Base-by-base conservation (phyloP, 2,797 vertebrate genomes). In the Margarornis squamiger region DNA sequence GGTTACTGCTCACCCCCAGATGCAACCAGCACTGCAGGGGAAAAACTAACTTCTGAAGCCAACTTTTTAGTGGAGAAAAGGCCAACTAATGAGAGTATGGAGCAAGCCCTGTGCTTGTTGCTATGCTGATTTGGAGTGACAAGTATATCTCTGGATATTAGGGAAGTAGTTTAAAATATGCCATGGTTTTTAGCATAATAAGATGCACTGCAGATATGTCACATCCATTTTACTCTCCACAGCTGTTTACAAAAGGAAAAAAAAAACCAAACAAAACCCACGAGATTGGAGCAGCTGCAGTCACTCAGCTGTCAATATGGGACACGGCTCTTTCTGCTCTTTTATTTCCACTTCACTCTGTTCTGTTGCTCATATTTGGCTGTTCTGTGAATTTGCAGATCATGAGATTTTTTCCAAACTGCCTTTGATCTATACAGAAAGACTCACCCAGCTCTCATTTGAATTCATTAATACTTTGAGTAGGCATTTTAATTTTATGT, bases 381-480 rank as follows among this genome's bases (percentile, higher is more conserved):
- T 91, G 84, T 90, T 94, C 79, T 90, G 74, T 92, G 92, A 82
- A 92, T 93, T 54, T 95, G 91, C 92, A 93, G 91, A 91, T 90
- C 49, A 32, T 75, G 90, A 93, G 48, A 83, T 83, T 73, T 54
- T 83, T 88, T 73, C 26, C 55, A 21, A 84, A 61, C 80, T 90
- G 76, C 88, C 86, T 96, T 96, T 97, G 91, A 97, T 96, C 91
- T 88, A 8, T 86, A 80, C 86, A 79, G 88, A 92, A 93, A 74
- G 85, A 58, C 36, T 94, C 75, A 74, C 70, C 34, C 91, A 77
- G 83, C 54, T 79, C 90, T 92, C 85, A 70, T 91, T 63, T 96
- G 80, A 95, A 95, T 95, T 84, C 88, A 88, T 95, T 94, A 92
- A 90, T 95, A 73, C 57, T 84, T 91, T 76, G 76, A 94, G 90